Conservation (phyloP, 2,113 vertebrate genomes). For the Dromas ardeola region DNA sequence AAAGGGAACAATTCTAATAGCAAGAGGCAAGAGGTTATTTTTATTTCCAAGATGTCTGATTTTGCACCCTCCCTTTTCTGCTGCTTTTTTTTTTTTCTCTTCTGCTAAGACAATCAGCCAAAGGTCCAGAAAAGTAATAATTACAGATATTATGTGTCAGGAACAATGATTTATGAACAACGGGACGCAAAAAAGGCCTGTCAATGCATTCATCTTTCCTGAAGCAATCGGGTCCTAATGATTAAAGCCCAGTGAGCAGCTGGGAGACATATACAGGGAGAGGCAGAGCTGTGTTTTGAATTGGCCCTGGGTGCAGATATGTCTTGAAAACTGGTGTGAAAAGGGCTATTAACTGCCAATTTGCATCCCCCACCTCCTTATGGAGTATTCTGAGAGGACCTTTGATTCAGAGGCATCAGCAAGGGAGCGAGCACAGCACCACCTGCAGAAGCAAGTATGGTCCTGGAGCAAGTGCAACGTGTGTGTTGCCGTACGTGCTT, state of each 20-base stretch:
- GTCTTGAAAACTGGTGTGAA: not conserved
- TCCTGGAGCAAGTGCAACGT: not conserved
- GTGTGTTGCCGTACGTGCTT: not conserved
- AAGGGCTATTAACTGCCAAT: not conserved
- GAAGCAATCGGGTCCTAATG: not conserved
- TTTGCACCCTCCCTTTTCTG: not conserved
- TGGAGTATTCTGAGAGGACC: not conserved
- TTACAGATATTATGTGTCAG: not conserved
- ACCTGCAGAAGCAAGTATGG: not conserved
- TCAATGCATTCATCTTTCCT: not conserved
- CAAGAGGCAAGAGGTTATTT: not conserved
- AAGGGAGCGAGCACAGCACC: not conserved
- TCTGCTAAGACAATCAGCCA: not conserved
- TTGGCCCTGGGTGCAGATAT: not conserved
- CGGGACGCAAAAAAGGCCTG: fast-evolving
- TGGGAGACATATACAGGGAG: not conserved
- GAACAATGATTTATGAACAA: not conserved
- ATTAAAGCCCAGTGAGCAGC: not conserved
- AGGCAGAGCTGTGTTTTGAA: not conserved
- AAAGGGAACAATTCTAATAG: not conserved
- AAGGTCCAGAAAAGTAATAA: constrained; percentile 1
- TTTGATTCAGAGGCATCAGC: not conserved
- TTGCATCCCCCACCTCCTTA: fast-evolving
- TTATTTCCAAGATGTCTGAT: not conserved
- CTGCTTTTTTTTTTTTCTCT: not conserved